A percentile compares a stretch with the other conserved stretches of the same genome.
phyloP scores from a whole-genome alignment of 2,113 vertebrate species.

The Spermophilus dauricus region DNA sequence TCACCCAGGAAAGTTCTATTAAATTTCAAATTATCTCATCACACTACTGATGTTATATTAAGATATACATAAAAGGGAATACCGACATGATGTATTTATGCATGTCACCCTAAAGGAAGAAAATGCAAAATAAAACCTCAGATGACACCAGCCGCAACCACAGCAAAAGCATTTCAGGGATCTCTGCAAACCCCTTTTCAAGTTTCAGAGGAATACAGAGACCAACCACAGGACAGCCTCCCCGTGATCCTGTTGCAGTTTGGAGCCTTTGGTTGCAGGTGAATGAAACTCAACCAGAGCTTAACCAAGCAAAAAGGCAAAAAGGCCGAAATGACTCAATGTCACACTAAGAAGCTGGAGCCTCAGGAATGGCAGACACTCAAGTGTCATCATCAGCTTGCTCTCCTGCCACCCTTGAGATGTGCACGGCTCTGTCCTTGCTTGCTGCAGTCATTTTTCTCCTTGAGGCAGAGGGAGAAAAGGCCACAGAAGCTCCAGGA shows the following conservation, averaged over 20 bases:
- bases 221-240: background rate
- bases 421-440: background rate
- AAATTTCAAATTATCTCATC: constrained; percentile 86
- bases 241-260: background rate
- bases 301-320: background rate
- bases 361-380: background rate
- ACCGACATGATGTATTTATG: constrained; percentile 71
- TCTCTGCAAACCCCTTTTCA: background rate
- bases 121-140: constrained; percentile 39
- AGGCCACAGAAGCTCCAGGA: background rate
- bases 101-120: constrained; percentile 39
- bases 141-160: background rate
- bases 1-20: constrained; percentile 82
- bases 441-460: background rate
- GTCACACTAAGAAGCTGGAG: background rate
- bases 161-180: background rate
- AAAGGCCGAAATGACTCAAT: background rate
- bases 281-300: background rate
- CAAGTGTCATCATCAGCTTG: no score
- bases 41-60: constrained; percentile 68
- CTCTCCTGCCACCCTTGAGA: background rate
- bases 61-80: constrained; percentile 82
- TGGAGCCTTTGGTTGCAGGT: background rate
- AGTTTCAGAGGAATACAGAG: background rate
- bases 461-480: background rate